Conservation (phyloP, 2,797 vertebrate genomes). For the Sebastes dallii region DNA sequence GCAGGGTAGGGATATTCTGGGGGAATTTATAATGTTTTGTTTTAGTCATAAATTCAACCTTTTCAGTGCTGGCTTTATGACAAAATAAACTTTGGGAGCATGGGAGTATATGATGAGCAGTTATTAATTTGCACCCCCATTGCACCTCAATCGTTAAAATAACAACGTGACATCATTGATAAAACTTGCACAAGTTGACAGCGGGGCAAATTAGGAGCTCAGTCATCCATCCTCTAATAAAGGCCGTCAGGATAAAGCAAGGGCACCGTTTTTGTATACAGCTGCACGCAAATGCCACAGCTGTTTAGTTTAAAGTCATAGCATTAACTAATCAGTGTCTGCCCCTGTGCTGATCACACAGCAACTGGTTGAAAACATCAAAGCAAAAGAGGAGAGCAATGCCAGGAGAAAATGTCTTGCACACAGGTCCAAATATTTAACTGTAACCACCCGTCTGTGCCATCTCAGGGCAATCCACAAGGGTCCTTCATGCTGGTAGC, state of each 20-base stretch:
- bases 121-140: slow-evolving; percentile 9
- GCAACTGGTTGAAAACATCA: slow-evolving; percentile 15
- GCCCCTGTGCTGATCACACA: slow-evolving; percentile 13
- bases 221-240: slow-evolving; percentile 50
- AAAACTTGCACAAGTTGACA: slow-evolving; percentile 48
- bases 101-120: background rate
- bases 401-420: slow-evolving; percentile 26
- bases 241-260: slow-evolving; percentile 36
- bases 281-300: slow-evolving; percentile 50
- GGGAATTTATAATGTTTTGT: slow-evolving; percentile 45
- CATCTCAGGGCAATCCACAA: slow-evolving; percentile 35
- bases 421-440: slow-evolving; percentile 25
- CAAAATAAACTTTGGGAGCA: slow-evolving; percentile 13
- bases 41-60: slow-evolving; percentile 51
- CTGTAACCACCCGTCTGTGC: slow-evolving; percentile 30
- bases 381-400: slow-evolving; percentile 7
- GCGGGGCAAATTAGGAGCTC: slow-evolving; percentile 30
- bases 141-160: slow-evolving; percentile 20
- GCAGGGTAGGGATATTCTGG: slow-evolving; percentile 31
- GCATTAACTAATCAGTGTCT: slow-evolving; percentile 29
- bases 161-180: slow-evolving; percentile 18
- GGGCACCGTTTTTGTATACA: slow-evolving; percentile 38
- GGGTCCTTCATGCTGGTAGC: background rate
- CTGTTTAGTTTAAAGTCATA: slow-evolving; percentile 40
- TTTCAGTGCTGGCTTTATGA: slow-evolving; percentile 9